Base-by-base conservation (phyloP, 2,797 vertebrate species). In the Sebastes iracundus region DNA sequence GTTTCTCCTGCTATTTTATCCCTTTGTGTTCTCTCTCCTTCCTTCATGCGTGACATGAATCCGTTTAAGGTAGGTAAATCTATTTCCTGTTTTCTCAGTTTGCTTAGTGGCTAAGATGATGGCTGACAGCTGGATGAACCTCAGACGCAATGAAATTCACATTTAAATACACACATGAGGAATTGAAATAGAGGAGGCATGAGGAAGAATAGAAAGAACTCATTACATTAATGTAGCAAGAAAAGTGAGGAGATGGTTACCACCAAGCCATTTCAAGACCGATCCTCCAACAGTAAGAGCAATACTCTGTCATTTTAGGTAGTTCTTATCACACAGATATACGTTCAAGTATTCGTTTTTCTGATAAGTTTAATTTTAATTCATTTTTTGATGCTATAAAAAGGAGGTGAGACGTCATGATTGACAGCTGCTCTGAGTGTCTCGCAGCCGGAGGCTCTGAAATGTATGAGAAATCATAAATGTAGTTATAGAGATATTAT, bases 71-170 rank as follows among this genome's bases (percentile, higher is more conserved):
- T 35, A 76, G 72, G 46, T 70, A 82, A 90, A 89, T 85, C 83
- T 85, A 82, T 91, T 87, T 92, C 72, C 82, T 86, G 87, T 79
- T 63, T 77, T 80, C 72, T 77, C 46, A 52, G 62, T 80, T 86
- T 89, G 78, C 23, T 80, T 59, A 72, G 46, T 83, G 72, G 83
- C 76, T 75, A 13, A 46, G 75, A 77, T 72, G 66, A 76, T 1
- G 1, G 32, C 63, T 33, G 82, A 81, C 82, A 83, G 79, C 70
- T 32, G 81, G 58, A 32, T 70, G 80, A 72, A 22, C 33, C 42
- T 80, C 25, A 69, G 14, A 58, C 16, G 25, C 33, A 80, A 23
- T 62, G 9, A 58, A 27, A 75, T 42, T 22, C 22, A 75, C 56
- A 78, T 80, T 65, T 55, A 81, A 52, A 72, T 23, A 82, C 38